Base-by-base conservation (phyloP, 2,113 vertebrate species). In the Spea bombifrons region DNA sequence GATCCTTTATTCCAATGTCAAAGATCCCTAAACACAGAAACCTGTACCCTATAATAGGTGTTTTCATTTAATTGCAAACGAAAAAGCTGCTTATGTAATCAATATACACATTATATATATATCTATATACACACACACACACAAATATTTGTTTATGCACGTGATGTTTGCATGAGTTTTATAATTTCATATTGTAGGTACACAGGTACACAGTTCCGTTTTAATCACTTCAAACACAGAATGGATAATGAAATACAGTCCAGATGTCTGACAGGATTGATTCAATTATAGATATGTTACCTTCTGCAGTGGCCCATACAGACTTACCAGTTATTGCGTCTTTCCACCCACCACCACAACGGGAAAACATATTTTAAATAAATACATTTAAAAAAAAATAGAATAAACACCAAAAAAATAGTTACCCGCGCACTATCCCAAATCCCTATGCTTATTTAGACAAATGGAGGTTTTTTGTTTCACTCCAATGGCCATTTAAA, bases 231-330 rank as follows among this genome's bases (percentile, higher is more conserved):
- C 66, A 16, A 61, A 72, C 50, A 55, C 15, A 15, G 43, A 76
- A 55, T 49, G 75, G 66, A 76, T 76, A 68, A 57, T 68, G 43
- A 68, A 57, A 76, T 76, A 7, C 17, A 70, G 69, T 46, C 52
- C 66, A 76, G 75, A 70, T 61, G 75, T 45, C 66, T 47, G 66
- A 8, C 7, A 30, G 53, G 57, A 69, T 70, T 70, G 45, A 76
- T 63, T 70, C 16, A 63, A 30, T 63, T 76, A 69, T 12, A 55
- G 12, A 70, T 15, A 8, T 15, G 12, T 69, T 49, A 61, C 66
- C 55, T 69, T 61, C 75, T 57, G 75, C n/a, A 70, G 3, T 57
- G 10, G 53, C 57, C 16, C 68, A 77, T 70, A 63, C 44, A 63
- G 75, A 70, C 17, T 77, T 70, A 10, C 55, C 61, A 70, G 4